A percentile compares a stretch with the other conserved stretches of the same genome.
These are phyloP conservation scores for Garrulus glandarius DNA, from an alignment of 2,797 vertebrate genomes.

Conservation along the genomic window DNA sequence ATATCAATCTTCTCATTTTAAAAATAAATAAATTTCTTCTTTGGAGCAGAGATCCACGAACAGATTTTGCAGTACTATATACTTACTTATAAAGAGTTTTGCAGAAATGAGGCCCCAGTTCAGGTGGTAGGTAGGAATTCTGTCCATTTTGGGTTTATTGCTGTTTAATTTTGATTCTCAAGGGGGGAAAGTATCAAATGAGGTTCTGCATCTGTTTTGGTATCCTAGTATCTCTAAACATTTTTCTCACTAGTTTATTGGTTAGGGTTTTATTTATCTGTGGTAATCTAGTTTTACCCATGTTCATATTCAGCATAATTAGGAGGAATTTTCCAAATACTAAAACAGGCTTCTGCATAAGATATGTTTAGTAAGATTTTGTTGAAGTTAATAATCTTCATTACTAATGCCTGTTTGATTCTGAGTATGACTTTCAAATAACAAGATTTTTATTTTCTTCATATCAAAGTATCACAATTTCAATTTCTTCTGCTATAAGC, in stretches of 20 bases:
- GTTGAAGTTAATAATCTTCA: background rate
- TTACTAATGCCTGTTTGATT: background rate
- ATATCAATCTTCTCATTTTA: conserved; percentile 51
- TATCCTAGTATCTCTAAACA: background rate
- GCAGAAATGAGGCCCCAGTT: background rate
- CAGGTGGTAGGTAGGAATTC: background rate
- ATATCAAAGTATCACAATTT: background rate
- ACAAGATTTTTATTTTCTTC: background rate
- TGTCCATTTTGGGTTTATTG: background rate
- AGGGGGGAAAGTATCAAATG: background rate
- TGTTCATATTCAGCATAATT: background rate
- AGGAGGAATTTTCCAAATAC: background rate
- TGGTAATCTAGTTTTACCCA: background rate
- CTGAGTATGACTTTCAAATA: background rate
- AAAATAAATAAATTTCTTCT: conserved; percentile 25
- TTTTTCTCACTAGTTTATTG: background rate
- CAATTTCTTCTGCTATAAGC: background rate
- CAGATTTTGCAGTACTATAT: background rate
- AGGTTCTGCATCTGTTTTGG: background rate
- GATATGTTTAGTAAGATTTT: background rate
- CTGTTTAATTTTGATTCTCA: background rate
- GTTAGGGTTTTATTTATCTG: background rate
- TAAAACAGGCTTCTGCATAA: background rate
- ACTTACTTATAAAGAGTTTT: background rate
- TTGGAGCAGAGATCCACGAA: background rate